Base-by-base conservation (phyloP, 2,888 invertebrate genomes). In the Leptinotarsa rubiginosa region DNA sequence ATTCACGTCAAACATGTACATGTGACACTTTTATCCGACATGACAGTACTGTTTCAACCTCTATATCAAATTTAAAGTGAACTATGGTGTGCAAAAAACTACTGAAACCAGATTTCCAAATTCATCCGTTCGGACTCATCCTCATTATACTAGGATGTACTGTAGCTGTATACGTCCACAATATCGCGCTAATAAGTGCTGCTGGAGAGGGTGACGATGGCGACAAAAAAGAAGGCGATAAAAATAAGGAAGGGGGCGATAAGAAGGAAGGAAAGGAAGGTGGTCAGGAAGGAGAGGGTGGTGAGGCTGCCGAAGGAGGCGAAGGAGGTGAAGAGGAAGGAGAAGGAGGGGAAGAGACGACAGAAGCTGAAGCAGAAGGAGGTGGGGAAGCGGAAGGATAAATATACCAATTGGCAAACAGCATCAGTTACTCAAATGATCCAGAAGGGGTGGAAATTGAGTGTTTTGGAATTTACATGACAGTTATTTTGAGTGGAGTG, bases 111-210 rank as follows among this genome's bases (percentile, higher is more conserved):
- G 56, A 56, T 16, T 56, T 69, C 13, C 18, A 69, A 31, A 25
- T 75, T 10, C 73, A 75, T 52, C 75, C 75, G 2, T 56, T 75
- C 22, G 75, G 75, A 7, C 62, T 78, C 20, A 20, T 78, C 7
- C 18, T 78, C 16, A 76, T 78, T n/a, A 68, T 72, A 7, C n/a
- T 76, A 5, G 78, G 76, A 41, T 78, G 78, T 62, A 70, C 78
- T 5, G 66, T 76, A 22, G 74, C 70, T 12, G 76, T 67, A 2
- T 18, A 70, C 4, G 73, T 78, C 13, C 78, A 76, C n/a, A 78
- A 74, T 64, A 65, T 70, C 3, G 78, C 73, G 31, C 65, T 76
- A 12, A 49, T 73, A 3, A 69, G 75, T 12, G 74, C 69, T 10
- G 70, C 54, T 12, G 62, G 56, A 13, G 70, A 74, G 12, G 75